Conservation (phyloP, 2,113 vertebrate genomes). For the Sciurus niger region DNA sequence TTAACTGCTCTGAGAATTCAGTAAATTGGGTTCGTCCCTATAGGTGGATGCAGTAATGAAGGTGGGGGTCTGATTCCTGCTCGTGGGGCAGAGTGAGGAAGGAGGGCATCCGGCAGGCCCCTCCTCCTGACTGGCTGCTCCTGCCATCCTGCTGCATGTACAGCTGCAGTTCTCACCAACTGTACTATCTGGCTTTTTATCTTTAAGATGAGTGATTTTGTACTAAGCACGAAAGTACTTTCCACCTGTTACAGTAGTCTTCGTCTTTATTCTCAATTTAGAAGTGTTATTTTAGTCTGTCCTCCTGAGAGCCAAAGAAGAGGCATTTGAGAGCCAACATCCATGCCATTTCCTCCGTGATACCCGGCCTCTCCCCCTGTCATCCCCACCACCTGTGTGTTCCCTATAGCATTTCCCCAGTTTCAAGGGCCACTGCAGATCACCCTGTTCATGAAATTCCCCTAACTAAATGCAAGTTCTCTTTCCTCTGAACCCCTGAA, state of each 20-base stretch:
- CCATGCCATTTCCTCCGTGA: neutral
- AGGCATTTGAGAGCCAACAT: neutral
- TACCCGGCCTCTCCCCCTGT: too few species aligned
- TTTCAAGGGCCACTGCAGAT: neutral
- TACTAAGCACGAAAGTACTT: neutral
- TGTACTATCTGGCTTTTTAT: neutral
- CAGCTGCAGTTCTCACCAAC: neutral
- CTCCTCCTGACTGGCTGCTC: neutral
- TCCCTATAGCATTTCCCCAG: neutral
- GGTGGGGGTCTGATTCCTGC: too few species aligned
- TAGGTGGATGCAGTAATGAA: rapidly evolving
- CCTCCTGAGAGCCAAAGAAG: neutral
- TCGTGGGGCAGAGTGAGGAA: neutral
- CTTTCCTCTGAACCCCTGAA: neutral
- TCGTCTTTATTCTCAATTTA: neutral
- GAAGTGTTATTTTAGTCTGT: slow-evolving; percentile 34
- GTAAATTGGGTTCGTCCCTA: neutral
- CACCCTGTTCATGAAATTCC: neutral
- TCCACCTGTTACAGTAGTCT: neutral
- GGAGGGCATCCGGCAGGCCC: neutral
- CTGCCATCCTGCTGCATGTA: neutral
- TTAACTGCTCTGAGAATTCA: slow-evolving; percentile 63
- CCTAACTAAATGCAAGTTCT: neutral
- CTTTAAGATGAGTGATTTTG: neutral
- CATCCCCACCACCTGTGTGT: neutral